A percentile compares a stretch with the other conserved stretches of the same genome.
Evolutionary conservation across 1,140 invertebrate genomes (phyloP).

Genomic region (Aphelenchoides fujianensis): DNA sequence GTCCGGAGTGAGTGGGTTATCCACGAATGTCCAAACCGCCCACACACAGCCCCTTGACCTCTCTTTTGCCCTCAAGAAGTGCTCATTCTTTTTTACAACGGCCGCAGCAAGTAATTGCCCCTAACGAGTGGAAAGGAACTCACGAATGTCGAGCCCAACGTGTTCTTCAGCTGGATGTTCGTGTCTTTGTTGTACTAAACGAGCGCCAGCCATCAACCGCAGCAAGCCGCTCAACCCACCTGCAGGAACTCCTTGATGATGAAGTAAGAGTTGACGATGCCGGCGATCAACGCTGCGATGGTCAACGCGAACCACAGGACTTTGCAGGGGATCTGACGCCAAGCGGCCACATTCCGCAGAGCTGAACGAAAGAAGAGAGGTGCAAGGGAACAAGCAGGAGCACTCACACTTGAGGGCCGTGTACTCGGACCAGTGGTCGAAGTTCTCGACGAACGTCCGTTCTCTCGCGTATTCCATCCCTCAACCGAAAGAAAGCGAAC

Average conservation of each 20-base stretch:
- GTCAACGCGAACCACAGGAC: slow-evolving; percentile 15
- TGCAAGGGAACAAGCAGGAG: neutral
- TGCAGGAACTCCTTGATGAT: slow-evolving; percentile 11
- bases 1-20: too few species aligned
- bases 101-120: neutral
- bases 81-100: too few species aligned
- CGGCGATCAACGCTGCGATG: slow-evolving; percentile 1
- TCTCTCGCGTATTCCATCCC: slow-evolving; percentile 1
- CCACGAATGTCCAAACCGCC: too few species aligned
- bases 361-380: neutral
- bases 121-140: too few species aligned
- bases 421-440: slow-evolving; percentile 8
- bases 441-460: slow-evolving; percentile 19
- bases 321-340: neutral
- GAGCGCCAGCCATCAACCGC: neutral
- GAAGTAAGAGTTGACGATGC: neutral
- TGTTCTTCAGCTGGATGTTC: slow-evolving; percentile 12
- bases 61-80: too few species aligned
- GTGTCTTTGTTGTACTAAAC: slow-evolving; percentile 12
- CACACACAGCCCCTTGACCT: too few species aligned
- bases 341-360: slow-evolving; percentile 16
- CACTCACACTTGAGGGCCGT: slow-evolving; percentile 1
- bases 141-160: slow-evolving; percentile 4
- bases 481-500: too few species aligned
- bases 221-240: neutral